Conservation (phyloP, 2,888 invertebrate species). For the Sphecodes monilicornis region DNA sequence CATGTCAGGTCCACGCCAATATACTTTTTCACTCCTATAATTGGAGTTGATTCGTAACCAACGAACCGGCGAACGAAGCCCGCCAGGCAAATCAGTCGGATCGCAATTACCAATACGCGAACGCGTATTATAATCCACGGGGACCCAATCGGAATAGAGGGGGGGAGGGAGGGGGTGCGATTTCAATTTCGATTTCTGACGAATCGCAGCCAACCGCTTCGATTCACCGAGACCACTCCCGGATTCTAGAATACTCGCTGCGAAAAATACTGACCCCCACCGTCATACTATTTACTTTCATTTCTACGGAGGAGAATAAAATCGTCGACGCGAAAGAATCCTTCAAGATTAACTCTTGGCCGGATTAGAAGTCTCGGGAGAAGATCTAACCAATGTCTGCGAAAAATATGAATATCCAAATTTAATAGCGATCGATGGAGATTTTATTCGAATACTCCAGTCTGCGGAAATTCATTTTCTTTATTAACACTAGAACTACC, state of each 20-base stretch:
- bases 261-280: neutral
- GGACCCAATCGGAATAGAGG: neutral
- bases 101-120: slow-evolving; percentile 43
- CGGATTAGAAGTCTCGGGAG: neutral
- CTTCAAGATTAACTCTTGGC: neutral
- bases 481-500: neutral
- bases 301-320: slow-evolving; percentile 4
- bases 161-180: neutral
- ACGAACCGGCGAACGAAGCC: slow-evolving; percentile 39
- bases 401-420: neutral
- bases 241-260: neutral
- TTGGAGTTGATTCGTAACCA: slow-evolving; percentile 51
- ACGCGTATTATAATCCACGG: slow-evolving; percentile 46
- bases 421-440: neutral
- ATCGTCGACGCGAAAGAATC: neutral
- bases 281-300: neutral
- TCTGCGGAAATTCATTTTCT: neutral
- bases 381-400: neutral
- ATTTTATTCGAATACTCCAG: neutral
- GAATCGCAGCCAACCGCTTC: neutral
- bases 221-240: neutral
- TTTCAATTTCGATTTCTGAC: slow-evolving; percentile 52
- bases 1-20: neutral
- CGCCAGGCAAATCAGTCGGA: slow-evolving; percentile 41
- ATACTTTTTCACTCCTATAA: slow-evolving; percentile 48